Base-by-base conservation (phyloP, 1,140 invertebrate species). In the Physella acuta region DNA sequence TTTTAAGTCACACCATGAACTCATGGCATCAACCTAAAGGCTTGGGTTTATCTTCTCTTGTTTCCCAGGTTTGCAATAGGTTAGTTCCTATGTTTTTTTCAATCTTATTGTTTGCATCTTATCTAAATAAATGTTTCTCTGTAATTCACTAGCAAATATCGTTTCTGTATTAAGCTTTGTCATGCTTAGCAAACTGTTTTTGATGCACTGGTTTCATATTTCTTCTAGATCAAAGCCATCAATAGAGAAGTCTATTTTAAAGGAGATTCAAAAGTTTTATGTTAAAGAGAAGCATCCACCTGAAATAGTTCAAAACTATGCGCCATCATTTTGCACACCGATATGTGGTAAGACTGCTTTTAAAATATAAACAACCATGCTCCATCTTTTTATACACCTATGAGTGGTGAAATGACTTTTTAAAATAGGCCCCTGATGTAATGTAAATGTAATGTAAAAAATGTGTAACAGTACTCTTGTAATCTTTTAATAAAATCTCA, bases 281-380 rank as follows among this genome's bases (percentile, higher is more conserved):
- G 37, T 34, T 5, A 66, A 37, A 17, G 64, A 66, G 30, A 66
- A 31, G 37, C 64, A 56, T 1, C 64, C 64, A 16, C 31, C 51
- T 24, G 64, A 66, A 37, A 2, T 66, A 30, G 26, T 66, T 66
- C 52, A 66, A 24, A 3, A 37, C 20, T 24, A 28, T 30, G 30
- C 33, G 26, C 64, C 64, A 24, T 14, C 26, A 56, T n/a, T 36
- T 31, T 56, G 34, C 24, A 66, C 64, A 2, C 64, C 64, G 8
- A 1, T 66, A 3, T 66, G 31, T 56, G 64, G 64, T 66, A 56
- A 52, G 64, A 16, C 5, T 65, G 24, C n/a, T n/a, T n/a, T n/a
- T n/a, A n/a, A n/a, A n/a, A n/a, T n/a, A n/a, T n/a, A n/a, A n/a
- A n/a, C n/a, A n/a, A n/a, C n/a, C n/a, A n/a, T n/a, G n/a, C n/a